Evolutionary conservation across 2,797 vertebrate genomes (phyloP).

Genomic region (Danio kyathit): DNA sequence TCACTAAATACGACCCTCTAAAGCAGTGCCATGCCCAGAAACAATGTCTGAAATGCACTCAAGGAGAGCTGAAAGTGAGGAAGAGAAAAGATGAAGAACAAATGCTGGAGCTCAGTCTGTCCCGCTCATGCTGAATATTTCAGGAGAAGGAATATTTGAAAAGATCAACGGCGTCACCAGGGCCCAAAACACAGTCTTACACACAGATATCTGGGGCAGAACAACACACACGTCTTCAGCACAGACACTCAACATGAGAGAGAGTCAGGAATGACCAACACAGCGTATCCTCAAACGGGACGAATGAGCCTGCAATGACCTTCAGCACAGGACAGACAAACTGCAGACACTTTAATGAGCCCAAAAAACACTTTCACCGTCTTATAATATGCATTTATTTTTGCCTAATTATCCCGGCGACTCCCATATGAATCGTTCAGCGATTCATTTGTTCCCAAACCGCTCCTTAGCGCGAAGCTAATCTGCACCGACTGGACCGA

Average conservation of each 20-base stretch:
- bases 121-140: slow-evolving; percentile 53
- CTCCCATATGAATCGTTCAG: too few species aligned
- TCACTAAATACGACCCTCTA: background rate
- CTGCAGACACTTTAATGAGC: background rate
- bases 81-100: background rate
- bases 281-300: background rate
- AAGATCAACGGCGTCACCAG: background rate
- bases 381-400: too few species aligned
- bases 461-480: too few species aligned
- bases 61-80: background rate
- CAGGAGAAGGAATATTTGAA: slow-evolving; percentile 50
- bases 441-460: too few species aligned
- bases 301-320: background rate
- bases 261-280: background rate
- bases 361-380: too few species aligned
- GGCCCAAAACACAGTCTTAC: background rate
- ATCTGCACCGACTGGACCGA: too few species aligned
- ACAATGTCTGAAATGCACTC: background rate
- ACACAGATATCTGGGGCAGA: background rate
- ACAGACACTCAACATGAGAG: background rate
- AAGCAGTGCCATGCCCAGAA: background rate
- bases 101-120: background rate
- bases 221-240: background rate
- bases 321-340: background rate
- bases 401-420: too few species aligned